Base-by-base conservation (phyloP, 2,888 invertebrate species). In the Melanotus villosus region DNA sequence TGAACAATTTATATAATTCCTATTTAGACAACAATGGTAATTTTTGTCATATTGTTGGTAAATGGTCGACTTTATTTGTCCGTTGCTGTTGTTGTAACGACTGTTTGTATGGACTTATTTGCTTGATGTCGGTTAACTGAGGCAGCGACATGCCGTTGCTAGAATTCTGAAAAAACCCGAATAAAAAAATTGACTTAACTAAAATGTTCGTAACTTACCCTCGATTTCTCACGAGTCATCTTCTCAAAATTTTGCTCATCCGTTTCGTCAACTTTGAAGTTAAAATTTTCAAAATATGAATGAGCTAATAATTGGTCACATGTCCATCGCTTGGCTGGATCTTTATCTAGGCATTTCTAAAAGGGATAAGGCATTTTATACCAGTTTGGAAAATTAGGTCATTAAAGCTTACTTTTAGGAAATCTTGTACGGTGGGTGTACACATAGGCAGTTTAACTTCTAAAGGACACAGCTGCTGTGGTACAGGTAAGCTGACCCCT, bases 271-370 rank as follows among this genome's bases (percentile, higher is more conserved):
- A 95, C 94, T 81, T 93, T 92, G 85, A 93, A 94, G 73, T 91
- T 89, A 80, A 94, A 95, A 83, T 95, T 93, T 79, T 95, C 94
- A 85, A 99, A 98, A 85, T 98, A 98, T 5, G 92, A 90, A 84
- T 99, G 98, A 73, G 92, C 90, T 62, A 97, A 86, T 45, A 99
- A 87, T 83, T 96, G 95, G 76, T 96, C 95, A 85, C 98, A 98
- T 1, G 94, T 94, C 93, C 95, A 95, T 78, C 99, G 88, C 82
- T 94, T 91, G 71, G 90, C 89, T 0, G 99, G 99, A 85, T 99
- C 97, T 85, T 96, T 97, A 84, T 97, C 96, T 76, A 99, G 87
- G 84, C 98, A 99, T 90, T 94, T 95, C 93, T 97, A 87, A 4
- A 85, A 76, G 80, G n/a, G n/a, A n/a, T n/a, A n/a, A n/a, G n/a